These are phyloP conservation scores for Elaphurus davidianus DNA, from an alignment of 2,113 vertebrate species.

Conservation along the genomic window DNA sequence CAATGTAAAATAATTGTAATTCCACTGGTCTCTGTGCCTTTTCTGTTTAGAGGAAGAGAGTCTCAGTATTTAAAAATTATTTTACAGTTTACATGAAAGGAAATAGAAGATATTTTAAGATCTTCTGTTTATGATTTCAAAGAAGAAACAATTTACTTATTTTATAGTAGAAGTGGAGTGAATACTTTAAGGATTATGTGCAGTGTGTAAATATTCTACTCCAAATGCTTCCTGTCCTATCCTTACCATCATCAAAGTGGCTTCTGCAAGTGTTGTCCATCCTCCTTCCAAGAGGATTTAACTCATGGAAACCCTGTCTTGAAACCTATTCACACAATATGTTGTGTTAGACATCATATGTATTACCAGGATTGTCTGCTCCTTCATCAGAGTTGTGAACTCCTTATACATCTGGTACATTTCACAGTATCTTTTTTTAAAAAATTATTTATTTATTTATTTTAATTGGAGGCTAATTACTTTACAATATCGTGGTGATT, in stretches of 20 bases:
- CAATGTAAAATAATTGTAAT: slow-evolving; percentile 23
- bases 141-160: slow-evolving; percentile 22
- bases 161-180: background rate
- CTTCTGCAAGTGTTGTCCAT: background rate
- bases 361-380: background rate
- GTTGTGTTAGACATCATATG: background rate
- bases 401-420: background rate
- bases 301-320: background rate
- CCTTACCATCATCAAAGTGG: background rate
- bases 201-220: background rate
- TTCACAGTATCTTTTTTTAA: background rate
- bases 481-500: background rate
- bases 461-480: background rate
- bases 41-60: background rate
- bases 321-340: background rate
- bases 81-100: background rate
- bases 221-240: background rate
- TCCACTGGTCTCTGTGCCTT: background rate
- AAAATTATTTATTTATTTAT: background rate
- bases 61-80: background rate
- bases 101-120: background rate
- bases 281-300: background rate
- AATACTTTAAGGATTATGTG: background rate
- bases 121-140: background rate
- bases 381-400: background rate